Percentiles rank a stretch among this genome's conserved stretches.
Conservation (phyloP, 2,888 invertebrate genomes). For the Aspidiotus rigidus region DNA sequence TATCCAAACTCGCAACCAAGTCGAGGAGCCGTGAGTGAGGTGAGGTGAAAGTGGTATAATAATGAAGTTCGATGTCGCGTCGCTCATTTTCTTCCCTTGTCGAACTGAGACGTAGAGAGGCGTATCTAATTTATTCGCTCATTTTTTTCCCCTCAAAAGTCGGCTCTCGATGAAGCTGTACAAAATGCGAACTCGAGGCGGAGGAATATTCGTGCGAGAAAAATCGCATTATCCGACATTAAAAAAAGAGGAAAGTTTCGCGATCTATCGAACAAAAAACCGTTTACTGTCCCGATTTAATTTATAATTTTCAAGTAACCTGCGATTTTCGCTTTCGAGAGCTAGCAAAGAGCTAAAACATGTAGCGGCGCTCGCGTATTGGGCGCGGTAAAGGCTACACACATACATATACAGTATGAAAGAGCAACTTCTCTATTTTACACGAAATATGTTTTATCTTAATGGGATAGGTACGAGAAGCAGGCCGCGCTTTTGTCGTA, state of each 20-base stretch:
- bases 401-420: not conserved
- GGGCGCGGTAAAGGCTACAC: constrained; percentile 19
- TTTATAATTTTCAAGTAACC: constrained; percentile 29
- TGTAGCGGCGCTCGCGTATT: constrained; percentile 29
- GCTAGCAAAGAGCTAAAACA: constrained; percentile 31
- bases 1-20: not conserved
- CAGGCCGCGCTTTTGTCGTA: constrained; percentile 6
- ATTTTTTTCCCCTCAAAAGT: too few species aligned
- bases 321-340: constrained; percentile 15
- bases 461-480: constrained; percentile 30
- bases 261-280: constrained; percentile 11
- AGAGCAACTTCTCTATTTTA: constrained; percentile 32
- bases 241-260: not conserved
- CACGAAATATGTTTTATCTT: constrained; percentile 34
- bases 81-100: not conserved
- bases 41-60: too few species aligned
- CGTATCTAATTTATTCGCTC: not conserved
- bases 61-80: too few species aligned
- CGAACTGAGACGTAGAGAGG: not conserved
- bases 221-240: not conserved
- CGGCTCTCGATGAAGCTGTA: not conserved
- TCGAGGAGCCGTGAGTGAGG: not conserved
- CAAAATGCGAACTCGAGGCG: not conserved
- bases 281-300: constrained; percentile 25
- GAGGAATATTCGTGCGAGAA: not conserved